Base-by-base conservation (phyloP, 92 coral and sea anemone species). In the Palythoa heliodiscus region DNA sequence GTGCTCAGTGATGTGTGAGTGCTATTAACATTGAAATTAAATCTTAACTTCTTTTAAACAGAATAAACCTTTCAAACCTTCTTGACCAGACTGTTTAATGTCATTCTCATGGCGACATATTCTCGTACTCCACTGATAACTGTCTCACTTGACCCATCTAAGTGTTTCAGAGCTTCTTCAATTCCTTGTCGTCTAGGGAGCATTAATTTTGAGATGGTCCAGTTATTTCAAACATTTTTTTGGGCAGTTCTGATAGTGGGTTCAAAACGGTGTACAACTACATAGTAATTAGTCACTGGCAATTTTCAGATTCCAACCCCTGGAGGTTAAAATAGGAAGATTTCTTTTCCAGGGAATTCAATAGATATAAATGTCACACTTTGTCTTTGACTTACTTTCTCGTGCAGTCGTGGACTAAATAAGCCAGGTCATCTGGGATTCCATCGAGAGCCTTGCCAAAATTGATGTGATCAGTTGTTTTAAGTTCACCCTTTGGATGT, bases 401-500 rank as follows among this genome's bases (percentile, higher is more conserved):
- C 5, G 98, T 96, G 79, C 84, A 76, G 58, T 96, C 98, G 70
- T 96, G 98, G 0, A 90, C 89, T 16, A 93, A 57, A n/a, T 83
- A 63, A 4, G 63, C 77, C 52, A 91, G 54, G 8, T 70, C 90
- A 24, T 91, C 73, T 0, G 98, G 95, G 61, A 94, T 88, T 40
- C 98, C 98, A 79, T 92, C 96, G 16, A 96, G 87, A 20, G 96
- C 92, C 78, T 92, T 94, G 53, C 98, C 98, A 87, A 96, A 96
- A 76, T 96, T 96, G 69, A 94, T 83, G 81, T 90, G 96, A 16
- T 94, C 98, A 2, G 98, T 96, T 73, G 61, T 76, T 84, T 92
- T 94, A 53, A 69, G 82, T 54, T 84, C 89, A 64, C 91, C 81
- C 15, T 91, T 87, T 14, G 98, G 98, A 76, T 94, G 98, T 19